Base-by-base conservation (phyloP, 2,888 invertebrate species). In the Cremastinae sp. region DNA sequence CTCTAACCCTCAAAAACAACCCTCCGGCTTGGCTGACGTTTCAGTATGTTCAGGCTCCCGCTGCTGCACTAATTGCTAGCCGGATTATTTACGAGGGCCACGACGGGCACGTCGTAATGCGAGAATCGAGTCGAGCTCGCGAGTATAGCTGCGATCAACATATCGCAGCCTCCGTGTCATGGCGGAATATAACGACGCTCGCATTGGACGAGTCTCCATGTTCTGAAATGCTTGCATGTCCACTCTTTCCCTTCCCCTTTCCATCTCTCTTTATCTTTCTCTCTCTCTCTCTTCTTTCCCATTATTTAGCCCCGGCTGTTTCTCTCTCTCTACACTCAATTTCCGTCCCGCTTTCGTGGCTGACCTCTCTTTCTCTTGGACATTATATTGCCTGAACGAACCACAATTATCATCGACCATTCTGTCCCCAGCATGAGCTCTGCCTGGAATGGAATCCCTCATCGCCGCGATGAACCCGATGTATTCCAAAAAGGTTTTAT, bases 51-150 rank as follows among this genome's bases (percentile, higher is more conserved):
- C 71, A 66, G 78, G 82, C 81, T 80, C 77, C 80, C 68, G 74
- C 61, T 69, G 82, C 78, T 83, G 83, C 81, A 83, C 83, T 80
- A 80, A 80, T 79, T 78, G 81, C 72, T 69, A 53, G 59, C 66
- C 68, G 68, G 68, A 65, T 75, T 75, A 78, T 74, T 78, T 75
- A 75, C 68, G 74, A 74, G 66, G 71, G 53, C 62, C 59, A 61
- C 53, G 68, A 28, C 59, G 58, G 59, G 59, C 49, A 20, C 64
- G 71, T 59, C 69, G 71, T 65, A 78, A 75, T 69, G 55, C 64
- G 56, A 69, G 65, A 39, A 58, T 28, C 28, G 56, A 59, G 53
- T 53, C 22, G 1, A 45, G 59, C 41, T 14, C 8, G 53, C 2
- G 62, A 14, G 10, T 18, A 45, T 14, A 20, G 47, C 45, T 68